phyloP scores from a whole-genome alignment of 1,140 invertebrate genomes.

The Zaprionus camerounensis region DNA sequence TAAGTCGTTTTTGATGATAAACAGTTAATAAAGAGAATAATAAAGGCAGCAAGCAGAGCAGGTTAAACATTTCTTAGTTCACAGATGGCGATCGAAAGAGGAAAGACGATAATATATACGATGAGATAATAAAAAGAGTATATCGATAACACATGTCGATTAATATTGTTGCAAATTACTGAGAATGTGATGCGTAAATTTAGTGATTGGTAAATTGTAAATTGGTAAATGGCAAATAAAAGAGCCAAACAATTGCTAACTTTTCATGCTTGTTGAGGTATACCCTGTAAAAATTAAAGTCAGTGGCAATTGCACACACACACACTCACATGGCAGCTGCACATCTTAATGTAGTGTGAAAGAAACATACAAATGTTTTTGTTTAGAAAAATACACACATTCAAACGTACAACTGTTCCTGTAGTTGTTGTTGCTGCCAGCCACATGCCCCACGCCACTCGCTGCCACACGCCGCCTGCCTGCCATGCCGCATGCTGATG shows the following conservation, averaged over 20 bases:
- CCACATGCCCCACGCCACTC: constrained; percentile 8
- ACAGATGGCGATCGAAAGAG: not conserved
- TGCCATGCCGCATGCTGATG: constrained; percentile 59
- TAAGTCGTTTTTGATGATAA: not conserved
- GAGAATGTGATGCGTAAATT: too few species aligned
- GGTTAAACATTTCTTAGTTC: not conserved
- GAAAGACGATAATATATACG: too few species aligned
- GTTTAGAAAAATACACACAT: not conserved
- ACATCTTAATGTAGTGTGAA: not conserved
- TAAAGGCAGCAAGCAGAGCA: too few species aligned
- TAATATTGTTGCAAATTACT: too few species aligned
- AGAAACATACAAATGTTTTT: not conserved
- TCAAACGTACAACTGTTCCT: not conserved
- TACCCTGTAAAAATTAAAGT: not conserved
- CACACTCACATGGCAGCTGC: not conserved
- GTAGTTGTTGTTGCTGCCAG: constrained; percentile 9
- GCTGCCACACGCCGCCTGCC: not conserved
- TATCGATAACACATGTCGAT: too few species aligned
- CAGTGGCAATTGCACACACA: not conserved
- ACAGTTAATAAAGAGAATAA: not conserved
- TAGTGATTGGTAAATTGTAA: too few species aligned
- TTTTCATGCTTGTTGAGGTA: too few species aligned
- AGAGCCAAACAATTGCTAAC: too few species aligned
- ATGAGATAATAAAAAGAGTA: too few species aligned
- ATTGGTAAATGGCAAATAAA: too few species aligned